Base-by-base conservation (phyloP, 2,888 invertebrate species). In the Myopa testacea region DNA sequence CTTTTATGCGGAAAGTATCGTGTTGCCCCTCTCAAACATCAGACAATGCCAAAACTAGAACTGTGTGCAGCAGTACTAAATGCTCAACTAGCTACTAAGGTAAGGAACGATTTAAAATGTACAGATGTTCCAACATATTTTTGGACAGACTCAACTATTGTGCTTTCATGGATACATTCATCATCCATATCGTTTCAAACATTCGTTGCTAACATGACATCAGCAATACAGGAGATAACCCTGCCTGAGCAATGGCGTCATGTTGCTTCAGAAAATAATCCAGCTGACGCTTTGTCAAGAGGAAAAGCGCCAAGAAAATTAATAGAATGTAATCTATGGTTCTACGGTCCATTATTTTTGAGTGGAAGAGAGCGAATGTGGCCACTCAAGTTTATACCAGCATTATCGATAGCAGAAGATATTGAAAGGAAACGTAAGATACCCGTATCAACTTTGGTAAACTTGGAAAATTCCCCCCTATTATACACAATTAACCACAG, bases 101-200 rank as follows among this genome's bases (percentile, higher is more conserved):
- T 70, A 37, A 19, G 68, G 40, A 26, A 52, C 19, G 58, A 50
- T 50, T 3, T 67, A 26, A 5, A 55, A 6, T 68, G 19, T 62
- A 19, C 52, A 38, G 37, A 50, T 19, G 38, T 58, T 34, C n/a
- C 73, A 10, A 34, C 65, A 19, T 72, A 75, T 45, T 78, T 76
- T 38, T 80, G 75, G 75, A 75, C 77, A 55, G 79, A 80, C 58
- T 80, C 80, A 40, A 76, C 75, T n/a, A 69, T 78, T 37, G 52
- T 68, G 26, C 68, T 68, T 45, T 68, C 68, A n/a, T 68, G 45
- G 45, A 45, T 68, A 68, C 7, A 68, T 4, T 60, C 60, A n/a
- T 4, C 60, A 16, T 60, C 60, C 60, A 16, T 16, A 55, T 55
- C 67, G 75, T 77, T 45, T 50, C 76, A 71, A 65, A 75, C 58